Base-by-base conservation (phyloP, 2,888 invertebrate genomes). In the Linnaemya tessellans region DNA sequence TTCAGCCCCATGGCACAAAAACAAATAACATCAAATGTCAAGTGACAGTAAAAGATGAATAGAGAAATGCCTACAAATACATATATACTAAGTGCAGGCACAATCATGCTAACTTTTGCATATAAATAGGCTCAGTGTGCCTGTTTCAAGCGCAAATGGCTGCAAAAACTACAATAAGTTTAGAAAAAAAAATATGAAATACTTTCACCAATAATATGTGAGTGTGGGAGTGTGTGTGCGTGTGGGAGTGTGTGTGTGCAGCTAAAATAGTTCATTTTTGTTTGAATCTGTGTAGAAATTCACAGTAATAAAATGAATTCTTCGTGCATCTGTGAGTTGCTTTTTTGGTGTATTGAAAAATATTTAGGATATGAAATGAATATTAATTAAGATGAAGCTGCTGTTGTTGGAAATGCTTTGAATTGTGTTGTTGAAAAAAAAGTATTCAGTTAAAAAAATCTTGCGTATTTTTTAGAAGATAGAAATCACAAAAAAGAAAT, bases 11-110 rank as follows among this genome's bases (percentile, higher is more conserved):
- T 60, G 20, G 13, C 1, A 41, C 13, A 46, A 43, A 51, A 56
- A 60, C 73, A 56, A 73, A 38, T 13, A 46, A 38, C 49, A 78
- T 84, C 68, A 84, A 84, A 86, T 80, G 84, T 86, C 86, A 86
- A 86, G 80, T 78, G 78, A 84, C 80, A 86, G 80, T 73, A 73
- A 68, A 75, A 68, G 77, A 68, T 70, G 43, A 79, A 80, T 70
- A 79, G 43, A 54, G 79, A 81, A 73, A 73, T 49, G 22, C 15
- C 49, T 13, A 38, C 18, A 74, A 79, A 79, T 70, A n/a, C n/a
- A n/a, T n/a, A n/a, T n/a, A n/a, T n/a, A n/a, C n/a, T n/a, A 78
- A 38, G 58, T 35, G 58, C 71, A 54, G 5, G 20, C 46, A 35
- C 41, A 60, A 13, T 58, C 56, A 41, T 70, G 25, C 35, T 46